Conservation (phyloP, 2,888 invertebrate species). For the Allophyes oxyacanthae region DNA sequence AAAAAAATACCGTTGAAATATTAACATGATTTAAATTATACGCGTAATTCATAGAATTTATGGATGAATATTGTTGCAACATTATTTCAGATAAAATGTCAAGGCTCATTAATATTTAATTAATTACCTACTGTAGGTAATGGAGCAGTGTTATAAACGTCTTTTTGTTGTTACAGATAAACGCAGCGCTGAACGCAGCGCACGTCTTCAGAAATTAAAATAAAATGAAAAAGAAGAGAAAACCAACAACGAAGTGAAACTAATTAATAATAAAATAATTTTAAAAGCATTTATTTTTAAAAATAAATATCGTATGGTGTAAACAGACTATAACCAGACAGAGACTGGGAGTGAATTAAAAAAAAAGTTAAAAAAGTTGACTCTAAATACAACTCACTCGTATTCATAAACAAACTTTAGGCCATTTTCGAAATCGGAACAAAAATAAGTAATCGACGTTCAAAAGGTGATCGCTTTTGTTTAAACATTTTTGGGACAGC, state of each 20-base stretch:
- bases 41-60: too few relatives aligned
- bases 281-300: conserved; percentile 50
- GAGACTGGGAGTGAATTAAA: conserved; percentile 71
- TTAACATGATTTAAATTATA: too few relatives aligned
- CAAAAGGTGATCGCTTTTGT: conserved; percentile 81
- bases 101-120: not conserved
- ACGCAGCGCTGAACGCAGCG: conserved; percentile 42
- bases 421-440: conserved; percentile 74
- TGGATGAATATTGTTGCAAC: too few relatives aligned
- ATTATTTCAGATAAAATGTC: too few relatives aligned
- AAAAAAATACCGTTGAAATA: too few relatives aligned
- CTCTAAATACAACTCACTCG: conserved; percentile 62
- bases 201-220: conserved; percentile 39
- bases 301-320: conserved; percentile 52
- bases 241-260: conserved; percentile 61
- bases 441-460: conserved; percentile 84
- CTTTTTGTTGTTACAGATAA: conserved; percentile 73
- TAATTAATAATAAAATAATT: conserved; percentile 27
- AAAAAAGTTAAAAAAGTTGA: conserved; percentile 48
- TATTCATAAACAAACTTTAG: conserved; percentile 64
- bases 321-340: conserved; percentile 72
- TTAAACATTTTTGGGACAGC: conserved; percentile 82
- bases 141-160: conserved; percentile 7
- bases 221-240: conserved; percentile 88
- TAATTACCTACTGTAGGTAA: conserved; percentile 4